Percentiles rank a stretch among this genome's conserved stretches.
Conservation (phyloP, 2,888 invertebrate species). For the Erpobdella octoculata region DNA sequence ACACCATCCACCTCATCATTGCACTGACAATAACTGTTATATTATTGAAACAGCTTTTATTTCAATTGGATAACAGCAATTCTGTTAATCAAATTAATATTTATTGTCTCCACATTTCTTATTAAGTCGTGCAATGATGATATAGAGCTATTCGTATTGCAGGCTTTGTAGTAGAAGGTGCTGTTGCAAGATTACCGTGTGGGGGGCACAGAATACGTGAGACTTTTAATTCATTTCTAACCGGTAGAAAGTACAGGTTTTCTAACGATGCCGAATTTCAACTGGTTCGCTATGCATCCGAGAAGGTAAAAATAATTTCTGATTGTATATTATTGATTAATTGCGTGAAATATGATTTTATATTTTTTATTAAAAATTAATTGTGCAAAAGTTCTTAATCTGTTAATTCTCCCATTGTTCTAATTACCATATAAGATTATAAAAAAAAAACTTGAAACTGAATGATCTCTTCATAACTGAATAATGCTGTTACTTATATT, state of each 20-base stretch:
- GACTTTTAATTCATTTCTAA: constrained; percentile 51
- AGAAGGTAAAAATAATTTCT: too few relatives aligned
- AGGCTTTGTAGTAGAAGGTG: constrained; percentile 53
- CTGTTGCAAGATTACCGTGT: constrained; percentile 56
- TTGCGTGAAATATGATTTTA: too few relatives aligned
- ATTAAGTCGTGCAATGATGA: neutral
- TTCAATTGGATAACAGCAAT: constrained; percentile 3
- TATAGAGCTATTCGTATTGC: constrained; percentile 26
- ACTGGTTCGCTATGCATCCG: constrained; percentile 54
- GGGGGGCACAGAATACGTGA: constrained; percentile 56
- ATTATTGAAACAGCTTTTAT: neutral
- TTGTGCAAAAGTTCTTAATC: too few relatives aligned
- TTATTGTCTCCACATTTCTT: neutral
- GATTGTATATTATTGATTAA: too few relatives aligned
- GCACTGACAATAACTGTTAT: neutral
- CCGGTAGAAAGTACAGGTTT: constrained; percentile 49
- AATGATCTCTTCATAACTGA: neutral
- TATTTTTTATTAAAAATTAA: too few relatives aligned
- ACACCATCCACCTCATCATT: too few relatives aligned
- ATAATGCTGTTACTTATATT: neutral
- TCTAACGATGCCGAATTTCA: constrained; percentile 53
- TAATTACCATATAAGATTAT: constrained; percentile 8
- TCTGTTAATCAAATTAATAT: neutral
- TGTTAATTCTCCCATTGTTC: too few relatives aligned
- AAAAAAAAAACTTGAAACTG: constrained; percentile 21